Evolutionary conservation across 2,888 invertebrate genomes (phyloP).

Genomic region (Fabriciana adippe): DNA sequence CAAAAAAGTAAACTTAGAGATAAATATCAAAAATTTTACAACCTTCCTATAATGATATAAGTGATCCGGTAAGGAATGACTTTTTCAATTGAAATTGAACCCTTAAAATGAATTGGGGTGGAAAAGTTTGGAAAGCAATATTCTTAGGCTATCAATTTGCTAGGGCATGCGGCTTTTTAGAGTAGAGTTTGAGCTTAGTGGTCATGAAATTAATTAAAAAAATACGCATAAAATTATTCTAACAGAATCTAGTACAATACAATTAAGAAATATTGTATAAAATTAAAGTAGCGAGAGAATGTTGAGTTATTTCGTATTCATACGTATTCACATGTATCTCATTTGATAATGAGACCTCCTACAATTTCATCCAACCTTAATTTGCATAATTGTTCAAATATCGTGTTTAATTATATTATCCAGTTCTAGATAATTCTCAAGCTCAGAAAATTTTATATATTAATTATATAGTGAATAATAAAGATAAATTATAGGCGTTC

Average conservation of each 20-base stretch:
- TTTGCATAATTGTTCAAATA: constrained; percentile 69
- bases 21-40: too few relatives aligned
- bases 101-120: too few relatives aligned
- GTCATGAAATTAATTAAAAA: too few relatives aligned
- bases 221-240: too few relatives aligned
- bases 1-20: too few relatives aligned
- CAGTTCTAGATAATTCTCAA: constrained; percentile 21
- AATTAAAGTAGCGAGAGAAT: constrained; percentile 35
- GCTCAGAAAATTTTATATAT: constrained; percentile 18
- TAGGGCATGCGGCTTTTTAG: too few relatives aligned
- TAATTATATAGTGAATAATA: constrained; percentile 17
- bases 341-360: constrained; percentile 59
- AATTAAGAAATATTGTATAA: not conserved
- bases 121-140: too few relatives aligned
- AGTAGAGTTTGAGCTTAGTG: too few relatives aligned
- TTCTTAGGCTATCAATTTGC: too few relatives aligned
- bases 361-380: constrained; percentile 53
- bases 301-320: constrained; percentile 28
- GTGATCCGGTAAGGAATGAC: too few relatives aligned
- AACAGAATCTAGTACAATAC: not conserved
- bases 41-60: too few relatives aligned
- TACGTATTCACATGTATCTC: constrained; percentile 50
- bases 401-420: constrained; percentile 47
- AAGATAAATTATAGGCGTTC: constrained; percentile 1
- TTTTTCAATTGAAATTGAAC: too few relatives aligned